Evolutionary conservation across 2,888 invertebrate species (phyloP).

Genomic region (Leptopilina syphax): DNA sequence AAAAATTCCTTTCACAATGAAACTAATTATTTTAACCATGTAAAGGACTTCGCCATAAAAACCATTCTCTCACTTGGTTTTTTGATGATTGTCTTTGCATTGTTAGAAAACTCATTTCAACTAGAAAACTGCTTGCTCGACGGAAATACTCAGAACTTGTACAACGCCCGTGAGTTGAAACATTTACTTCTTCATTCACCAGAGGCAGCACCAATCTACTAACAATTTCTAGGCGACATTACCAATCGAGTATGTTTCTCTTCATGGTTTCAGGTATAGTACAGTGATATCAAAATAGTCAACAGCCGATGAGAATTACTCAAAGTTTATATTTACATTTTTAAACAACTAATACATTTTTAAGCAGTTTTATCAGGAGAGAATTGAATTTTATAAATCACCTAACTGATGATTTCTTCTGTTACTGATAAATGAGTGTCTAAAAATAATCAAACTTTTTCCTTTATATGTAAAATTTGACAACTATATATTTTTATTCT

Average conservation of each 20-base stretch:
- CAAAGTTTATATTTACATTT: neutral
- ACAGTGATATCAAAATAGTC: neutral
- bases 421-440: neutral
- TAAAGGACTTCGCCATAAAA: too few relatives aligned
- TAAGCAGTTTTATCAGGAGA: neutral
- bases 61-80: too few relatives aligned
- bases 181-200: neutral
- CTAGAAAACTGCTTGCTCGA: too few relatives aligned
- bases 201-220: constrained; percentile 17
- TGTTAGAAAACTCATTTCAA: too few relatives aligned
- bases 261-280: neutral
- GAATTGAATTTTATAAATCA: neutral
- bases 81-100: too few relatives aligned
- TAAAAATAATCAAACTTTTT: neutral
- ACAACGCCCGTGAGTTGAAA: too few relatives aligned
- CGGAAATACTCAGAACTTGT: too few relatives aligned
- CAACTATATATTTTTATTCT: neutral
- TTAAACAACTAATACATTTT: neutral
- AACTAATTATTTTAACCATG: too few relatives aligned
- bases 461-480: neutral
- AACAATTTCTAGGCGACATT: neutral
- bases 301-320: neutral
- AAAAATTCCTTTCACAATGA: too few relatives aligned
- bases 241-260: neutral
- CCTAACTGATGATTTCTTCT: neutral